These are phyloP conservation scores for Amiota minor DNA, from an alignment of 2,888 invertebrate species.

Conservation along the genomic window DNA sequence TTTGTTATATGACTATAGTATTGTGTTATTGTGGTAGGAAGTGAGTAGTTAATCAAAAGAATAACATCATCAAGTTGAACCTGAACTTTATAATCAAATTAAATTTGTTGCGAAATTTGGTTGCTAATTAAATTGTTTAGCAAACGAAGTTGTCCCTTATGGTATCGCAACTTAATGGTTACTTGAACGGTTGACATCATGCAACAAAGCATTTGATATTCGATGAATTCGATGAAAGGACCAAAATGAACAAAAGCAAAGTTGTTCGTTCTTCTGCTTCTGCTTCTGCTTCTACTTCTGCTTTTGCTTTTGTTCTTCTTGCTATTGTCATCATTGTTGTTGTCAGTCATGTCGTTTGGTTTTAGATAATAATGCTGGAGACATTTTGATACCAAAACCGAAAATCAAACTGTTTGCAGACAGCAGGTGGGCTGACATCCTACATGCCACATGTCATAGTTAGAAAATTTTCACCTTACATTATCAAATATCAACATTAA, in stretches of 20 bases:
- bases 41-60: too few relatives aligned
- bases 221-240: too few relatives aligned
- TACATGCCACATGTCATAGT: not conserved
- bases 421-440: not conserved
- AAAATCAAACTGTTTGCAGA: not conserved
- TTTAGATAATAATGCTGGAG: not conserved
- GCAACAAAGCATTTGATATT: too few relatives aligned
- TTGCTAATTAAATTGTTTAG: conserved; percentile 53
- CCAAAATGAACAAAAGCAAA: too few relatives aligned
- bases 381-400: not conserved
- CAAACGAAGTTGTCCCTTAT: conserved; percentile 1
- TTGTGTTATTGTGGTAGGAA: too few relatives aligned
- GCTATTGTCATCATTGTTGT: not conserved
- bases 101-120: conserved; percentile 51
- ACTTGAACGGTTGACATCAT: conserved; percentile 5
- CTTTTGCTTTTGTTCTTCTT: too few relatives aligned
- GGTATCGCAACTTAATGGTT: conserved; percentile 10
- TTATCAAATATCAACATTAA: conserved; percentile 30
- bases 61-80: not conserved
- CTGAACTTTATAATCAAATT: conserved; percentile 44
- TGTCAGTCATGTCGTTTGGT: not conserved
- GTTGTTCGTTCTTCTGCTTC: not conserved
- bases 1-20: too few relatives aligned
- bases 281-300: too few relatives aligned
- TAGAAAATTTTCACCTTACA: too few relatives aligned